Base-by-base conservation (phyloP, 2,797 vertebrate genomes). In the Hafferia zeledoni region DNA sequence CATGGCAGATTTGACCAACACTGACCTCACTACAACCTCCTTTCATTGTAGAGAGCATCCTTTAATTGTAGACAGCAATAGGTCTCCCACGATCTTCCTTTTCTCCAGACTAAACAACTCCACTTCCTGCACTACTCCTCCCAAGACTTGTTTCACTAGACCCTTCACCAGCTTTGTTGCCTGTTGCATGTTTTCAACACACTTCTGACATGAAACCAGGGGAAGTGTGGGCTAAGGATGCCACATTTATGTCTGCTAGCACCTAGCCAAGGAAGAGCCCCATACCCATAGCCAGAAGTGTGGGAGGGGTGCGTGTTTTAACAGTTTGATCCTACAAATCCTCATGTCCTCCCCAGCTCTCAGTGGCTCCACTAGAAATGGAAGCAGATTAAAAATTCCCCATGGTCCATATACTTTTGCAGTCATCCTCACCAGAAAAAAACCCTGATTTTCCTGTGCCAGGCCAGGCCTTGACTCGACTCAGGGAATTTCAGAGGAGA, bases 361-460 rank as follows among this genome's bases (percentile, higher is more conserved):
- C 55, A 16, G 46, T 41, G 59, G 52, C 31, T 84, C 77, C 85
- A 84, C 31, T n/a, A 84, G 67, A 71, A 2, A 5, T 18, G 31
- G 50, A 65, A 71, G 23, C 30, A 41, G 65, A 31, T 18, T 10
- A 60, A 78, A 93, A 92, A 35, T 60, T 61, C 35, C 56, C 31
- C 1, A 0, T 8, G 2, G 0, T 41, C 65, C 18, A 3, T 4
- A 33, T 2, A 0, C 2, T 88, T 39, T 72, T 70, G 30, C 67
- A 43, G 25, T 17, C 57, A 49, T 8, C 76, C 46, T 55, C 81
- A 65, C 1, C 1, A 64, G 76, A 67, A 76, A 53, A 72, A 88
- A 74, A 39, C 0, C 6, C 10, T 10, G 24, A 39, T 56, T 53
- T 2, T 0, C 3, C 8, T 52, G 49, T 82, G 87, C 85, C 93